A percentile compares a stretch with the other conserved stretches of the same genome.
phyloP scores from a whole-genome alignment of 2,797 vertebrate species.

The Lacerta agilis region DNA sequence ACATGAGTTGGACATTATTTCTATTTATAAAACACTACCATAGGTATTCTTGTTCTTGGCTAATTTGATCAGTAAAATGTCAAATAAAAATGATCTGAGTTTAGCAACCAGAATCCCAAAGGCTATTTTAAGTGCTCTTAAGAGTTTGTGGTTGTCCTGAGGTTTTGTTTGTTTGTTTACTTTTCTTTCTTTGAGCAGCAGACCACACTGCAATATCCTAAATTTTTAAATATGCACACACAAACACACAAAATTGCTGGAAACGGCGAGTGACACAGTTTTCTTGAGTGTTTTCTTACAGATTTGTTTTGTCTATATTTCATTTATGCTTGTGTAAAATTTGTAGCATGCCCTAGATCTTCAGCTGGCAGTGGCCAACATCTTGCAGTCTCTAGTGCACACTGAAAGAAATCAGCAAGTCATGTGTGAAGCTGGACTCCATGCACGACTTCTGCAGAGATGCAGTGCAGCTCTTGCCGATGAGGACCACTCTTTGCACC shows the following conservation, averaged over 20 bases:
- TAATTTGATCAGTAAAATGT: background rate
- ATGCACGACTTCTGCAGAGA: conserved; percentile 91
- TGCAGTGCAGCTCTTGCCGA: conserved; percentile 93
- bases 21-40: background rate
- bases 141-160: background rate
- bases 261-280: too few relatives aligned
- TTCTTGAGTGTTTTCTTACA: too few relatives aligned
- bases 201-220: background rate
- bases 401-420: conserved; percentile 96
- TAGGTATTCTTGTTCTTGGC: background rate
- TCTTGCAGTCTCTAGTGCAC: conserved; percentile 94
- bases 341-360: conserved; percentile 93
- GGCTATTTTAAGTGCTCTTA: too few relatives aligned
- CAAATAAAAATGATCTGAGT: background rate
- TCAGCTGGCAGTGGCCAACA: conserved; percentile 93
- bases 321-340: conserved; percentile 21
- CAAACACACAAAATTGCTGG: too few relatives aligned
- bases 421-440: conserved; percentile 93
- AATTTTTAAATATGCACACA: background rate
- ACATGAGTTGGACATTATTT: background rate
- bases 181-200: background rate
- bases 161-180: too few relatives aligned
- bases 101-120: background rate
- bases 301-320: background rate
- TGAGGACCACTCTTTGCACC: conserved; percentile 94